Evolutionary conservation across 2,113 vertebrate genomes (phyloP).

Genomic region (Collichthys lucidus): DNA sequence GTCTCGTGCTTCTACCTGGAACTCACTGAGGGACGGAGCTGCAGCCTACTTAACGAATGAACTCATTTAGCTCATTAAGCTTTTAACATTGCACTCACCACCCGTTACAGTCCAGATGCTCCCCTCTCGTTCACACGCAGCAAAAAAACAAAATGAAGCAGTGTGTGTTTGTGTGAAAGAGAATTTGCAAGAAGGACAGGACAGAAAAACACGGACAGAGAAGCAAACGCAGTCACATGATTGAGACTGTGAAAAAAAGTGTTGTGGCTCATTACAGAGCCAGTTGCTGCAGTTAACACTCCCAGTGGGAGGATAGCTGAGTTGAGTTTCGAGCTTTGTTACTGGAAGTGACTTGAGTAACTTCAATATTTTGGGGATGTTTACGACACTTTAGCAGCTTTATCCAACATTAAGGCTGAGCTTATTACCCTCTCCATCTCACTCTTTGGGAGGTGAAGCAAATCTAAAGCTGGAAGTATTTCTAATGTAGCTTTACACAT

Average conservation of each 20-base stretch:
- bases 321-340: not conserved
- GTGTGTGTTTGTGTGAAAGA: not conserved
- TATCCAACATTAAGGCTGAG: not conserved
- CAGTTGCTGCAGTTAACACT: conserved; percentile 20
- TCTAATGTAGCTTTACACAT: too few species aligned
- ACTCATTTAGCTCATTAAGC: conserved; percentile 63
- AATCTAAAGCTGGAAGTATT: not conserved
- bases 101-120: conserved; percentile 55
- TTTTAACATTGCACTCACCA: conserved; percentile 34
- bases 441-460: not conserved
- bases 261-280: not conserved
- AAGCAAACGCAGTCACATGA: not conserved
- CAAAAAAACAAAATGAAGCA: conserved; percentile 27
- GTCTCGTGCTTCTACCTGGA: conserved; percentile 22
- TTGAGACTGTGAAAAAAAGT: not conserved
- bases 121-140: conserved; percentile 3
- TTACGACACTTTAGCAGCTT: not conserved
- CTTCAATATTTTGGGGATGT: not conserved
- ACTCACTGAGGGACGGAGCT: conserved; percentile 31
- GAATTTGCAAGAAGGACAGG: conserved; percentile 6
- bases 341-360: not conserved
- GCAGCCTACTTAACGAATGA: conserved; percentile 49
- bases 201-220: conserved; percentile 4
- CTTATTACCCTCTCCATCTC: not conserved
- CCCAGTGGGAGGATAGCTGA: not conserved